Evolutionary conservation across 2,797 vertebrate genomes (phyloP).

Genomic region (Eupleurogrammus muticus): DNA sequence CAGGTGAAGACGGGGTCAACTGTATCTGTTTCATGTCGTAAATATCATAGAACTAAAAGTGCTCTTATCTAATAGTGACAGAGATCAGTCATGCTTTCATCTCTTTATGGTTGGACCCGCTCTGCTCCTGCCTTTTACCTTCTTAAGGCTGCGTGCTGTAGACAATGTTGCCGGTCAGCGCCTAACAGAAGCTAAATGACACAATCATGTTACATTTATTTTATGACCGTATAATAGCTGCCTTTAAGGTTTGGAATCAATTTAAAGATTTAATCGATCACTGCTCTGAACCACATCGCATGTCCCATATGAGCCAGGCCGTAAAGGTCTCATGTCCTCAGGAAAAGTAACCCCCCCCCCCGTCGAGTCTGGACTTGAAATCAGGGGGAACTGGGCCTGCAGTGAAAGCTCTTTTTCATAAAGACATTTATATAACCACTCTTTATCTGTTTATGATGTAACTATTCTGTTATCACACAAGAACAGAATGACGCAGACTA

Average conservation of each 20-base stretch:
- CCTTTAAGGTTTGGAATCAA: constrained; percentile 47
- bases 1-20: too few relatives aligned
- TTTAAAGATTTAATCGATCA: constrained; percentile 64
- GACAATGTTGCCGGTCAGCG: background rate
- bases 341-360: constrained; percentile 19
- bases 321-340: constrained; percentile 28
- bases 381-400: background rate
- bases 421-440: background rate
- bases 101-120: background rate
- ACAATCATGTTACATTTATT: constrained; percentile 42
- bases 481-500: too few relatives aligned
- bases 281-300: constrained; percentile 42
- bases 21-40: too few relatives aligned
- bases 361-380: constrained; percentile 4
- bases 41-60: too few relatives aligned
- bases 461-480: too few relatives aligned
- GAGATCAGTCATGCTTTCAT: constrained; percentile 3
- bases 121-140: background rate
- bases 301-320: constrained; percentile 2
- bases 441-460: too few relatives aligned
- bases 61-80: background rate
- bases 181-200: constrained; percentile 51
- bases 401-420: background rate
- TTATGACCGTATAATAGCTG: constrained; percentile 43
- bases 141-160: background rate